Base-by-base conservation (phyloP, 2,888 invertebrate genomes). In the Chymomyza caudatula region DNA sequence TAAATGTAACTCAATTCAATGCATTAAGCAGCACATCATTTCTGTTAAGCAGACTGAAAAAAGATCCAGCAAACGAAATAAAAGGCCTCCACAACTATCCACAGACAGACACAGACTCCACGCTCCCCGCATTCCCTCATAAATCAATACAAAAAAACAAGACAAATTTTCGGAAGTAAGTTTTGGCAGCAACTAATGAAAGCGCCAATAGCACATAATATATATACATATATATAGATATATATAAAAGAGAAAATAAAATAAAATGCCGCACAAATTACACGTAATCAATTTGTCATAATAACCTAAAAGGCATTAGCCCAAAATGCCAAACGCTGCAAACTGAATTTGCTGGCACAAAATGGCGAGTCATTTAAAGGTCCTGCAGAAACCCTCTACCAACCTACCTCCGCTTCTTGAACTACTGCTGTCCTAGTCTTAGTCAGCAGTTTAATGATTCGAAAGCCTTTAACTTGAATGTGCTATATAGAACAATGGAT, bases 201-300 rank as follows among this genome's bases (percentile, higher is more conserved):
- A 58, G 23, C 49, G 25, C 49, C 47, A 58, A 4, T 49, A 29
- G 47, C 61, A 67, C 56, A 67, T 61, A 67, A 67, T 65, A 66
- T 62, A n/a, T n/a, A n/a, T n/a, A n/a, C n/a, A n/a, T n/a, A n/a
- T n/a, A n/a, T n/a, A n/a, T n/a, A n/a, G n/a, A n/a, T n/a, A n/a
- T n/a, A n/a, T 58, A 61, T 43, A 47, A 44, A 6, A 37, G 63
- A 49, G 60, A 25, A 47, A 54, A 47, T 52, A 69, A 71, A 72
- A 61, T 37, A 52, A 63, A 60, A 60, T 60, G 42, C 19, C 52
- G 37, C 55, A 52, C 60, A 63, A 74, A 78, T 83, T 80, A 77
- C 77, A 71, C 73, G 81, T 84, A 80, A 82, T 83, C 83, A 82
- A 82, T 83, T 82, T 82, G 82, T 83, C 82, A 82, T 76, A 83